Percentiles rank a stretch among this genome's conserved stretches.
Evolutionary conservation across 1,140 invertebrate genomes (phyloP).

Genomic region (Penaeus chinensis): DNA sequence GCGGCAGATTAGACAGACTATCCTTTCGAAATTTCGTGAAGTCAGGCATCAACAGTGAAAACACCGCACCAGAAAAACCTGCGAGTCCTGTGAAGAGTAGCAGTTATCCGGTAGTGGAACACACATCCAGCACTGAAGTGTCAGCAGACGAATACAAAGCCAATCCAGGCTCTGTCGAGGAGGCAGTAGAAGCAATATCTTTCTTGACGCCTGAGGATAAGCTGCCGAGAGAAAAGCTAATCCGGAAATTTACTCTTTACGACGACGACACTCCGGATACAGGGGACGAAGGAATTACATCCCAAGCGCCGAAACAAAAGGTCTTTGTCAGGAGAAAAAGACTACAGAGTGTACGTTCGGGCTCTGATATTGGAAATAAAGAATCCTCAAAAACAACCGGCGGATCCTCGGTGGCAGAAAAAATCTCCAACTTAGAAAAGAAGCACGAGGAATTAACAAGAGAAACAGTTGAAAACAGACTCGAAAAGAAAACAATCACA

Average conservation of each 20-base stretch:
- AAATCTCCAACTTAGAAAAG: not conserved
- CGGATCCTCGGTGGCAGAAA: not conserved
- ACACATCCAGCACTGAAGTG: conserved; percentile 22
- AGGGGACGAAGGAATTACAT: no score
- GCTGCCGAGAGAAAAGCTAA: not conserved
- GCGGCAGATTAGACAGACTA: conserved; percentile 37
- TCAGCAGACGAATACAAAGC: conserved; percentile 30
- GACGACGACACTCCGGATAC: no score
- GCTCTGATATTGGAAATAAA: conserved; percentile 11
- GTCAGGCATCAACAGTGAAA: conserved; percentile 19
- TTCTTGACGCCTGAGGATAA: conserved; percentile 5
- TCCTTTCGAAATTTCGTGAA: conserved; percentile 45
- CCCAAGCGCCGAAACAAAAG: not conserved
- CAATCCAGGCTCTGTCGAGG: conserved; percentile 28
- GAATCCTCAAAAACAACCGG: not conserved
- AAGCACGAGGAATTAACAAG: not conserved
- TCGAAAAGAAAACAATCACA: not conserved
- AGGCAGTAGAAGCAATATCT: conserved; percentile 48
- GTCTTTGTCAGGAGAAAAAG: not conserved
- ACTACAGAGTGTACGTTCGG: conserved; percentile 4
- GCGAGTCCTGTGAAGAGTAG: not conserved
- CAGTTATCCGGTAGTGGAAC: conserved; percentile 9
- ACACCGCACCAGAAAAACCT: not conserved
- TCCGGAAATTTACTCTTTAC: no score
- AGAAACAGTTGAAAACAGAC: not conserved